Evolutionary conservation across 2,797 vertebrate species (phyloP).

Genomic region (Notamacropus eugenii): DNA sequence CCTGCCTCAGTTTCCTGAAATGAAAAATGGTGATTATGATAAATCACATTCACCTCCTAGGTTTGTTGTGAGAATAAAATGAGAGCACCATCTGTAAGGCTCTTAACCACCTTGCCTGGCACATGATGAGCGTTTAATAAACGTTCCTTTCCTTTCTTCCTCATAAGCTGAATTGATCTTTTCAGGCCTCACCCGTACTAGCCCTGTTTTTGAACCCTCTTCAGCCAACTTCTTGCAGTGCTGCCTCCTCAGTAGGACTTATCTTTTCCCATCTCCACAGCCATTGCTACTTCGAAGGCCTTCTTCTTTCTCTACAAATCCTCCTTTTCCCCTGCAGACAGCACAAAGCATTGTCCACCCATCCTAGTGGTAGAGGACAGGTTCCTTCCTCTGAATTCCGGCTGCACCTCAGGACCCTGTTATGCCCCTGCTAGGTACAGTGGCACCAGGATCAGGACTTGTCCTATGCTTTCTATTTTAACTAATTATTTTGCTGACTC

Average conservation of each 20-base stretch:
- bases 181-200: neutral
- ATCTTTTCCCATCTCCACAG: neutral
- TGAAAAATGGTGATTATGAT: neutral
- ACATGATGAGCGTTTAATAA: neutral
- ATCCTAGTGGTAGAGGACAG: neutral
- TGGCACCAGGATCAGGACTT: neutral
- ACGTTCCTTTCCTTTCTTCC: neutral
- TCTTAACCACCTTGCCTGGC: neutral
- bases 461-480: neutral
- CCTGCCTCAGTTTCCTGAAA: neutral
- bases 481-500: neutral
- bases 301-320: neutral
- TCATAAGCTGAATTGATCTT: neutral
- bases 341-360: neutral
- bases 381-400: neutral
- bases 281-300: neutral
- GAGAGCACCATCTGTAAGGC: neutral
- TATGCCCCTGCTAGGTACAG: neutral
- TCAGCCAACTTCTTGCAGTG: neutral
- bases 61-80: neutral
- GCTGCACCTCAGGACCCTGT: neutral
- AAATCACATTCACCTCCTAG: neutral
- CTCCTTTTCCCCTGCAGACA: neutral
- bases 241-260: neutral
- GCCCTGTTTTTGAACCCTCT: neutral